phyloP scores from a whole-genome alignment of 2,113 vertebrate species.

The Sorex fumeus region DNA sequence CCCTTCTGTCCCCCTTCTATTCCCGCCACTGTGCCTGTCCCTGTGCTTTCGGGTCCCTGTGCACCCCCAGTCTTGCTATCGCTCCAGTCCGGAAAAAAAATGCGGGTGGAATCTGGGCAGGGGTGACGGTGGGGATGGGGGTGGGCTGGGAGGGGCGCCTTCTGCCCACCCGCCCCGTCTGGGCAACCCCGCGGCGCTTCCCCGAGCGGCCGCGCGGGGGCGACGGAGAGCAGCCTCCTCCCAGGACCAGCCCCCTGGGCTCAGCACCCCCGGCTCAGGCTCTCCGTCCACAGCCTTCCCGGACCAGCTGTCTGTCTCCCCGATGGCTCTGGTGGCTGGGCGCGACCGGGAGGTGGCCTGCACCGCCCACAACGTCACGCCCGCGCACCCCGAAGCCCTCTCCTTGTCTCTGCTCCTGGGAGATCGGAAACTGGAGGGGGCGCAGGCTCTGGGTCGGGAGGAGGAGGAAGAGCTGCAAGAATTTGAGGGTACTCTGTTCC shows the following conservation, averaged over 20 bases:
- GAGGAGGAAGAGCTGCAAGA: slow-evolving; percentile 50
- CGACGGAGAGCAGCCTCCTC: too few species aligned
- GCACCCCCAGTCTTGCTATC: too few species aligned
- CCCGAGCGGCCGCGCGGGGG: too few species aligned
- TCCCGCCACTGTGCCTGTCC: neutral
- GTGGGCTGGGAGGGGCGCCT: too few species aligned
- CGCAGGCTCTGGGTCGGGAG: fast-evolving
- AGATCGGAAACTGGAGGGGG: neutral
- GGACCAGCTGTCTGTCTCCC: slow-evolving; percentile 73
- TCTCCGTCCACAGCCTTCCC: slow-evolving; percentile 84
- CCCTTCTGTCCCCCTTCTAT: too few species aligned
- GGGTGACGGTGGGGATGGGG: too few species aligned
- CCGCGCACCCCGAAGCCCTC: fast-evolving
- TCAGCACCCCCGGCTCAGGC: neutral
- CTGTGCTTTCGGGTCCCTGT: too few species aligned
- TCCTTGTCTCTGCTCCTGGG: slow-evolving; percentile 83
- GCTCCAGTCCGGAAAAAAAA: too few species aligned
- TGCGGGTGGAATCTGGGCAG: too few species aligned
- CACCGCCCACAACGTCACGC: slow-evolving; percentile 50
- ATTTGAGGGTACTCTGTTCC: slow-evolving; percentile 58
- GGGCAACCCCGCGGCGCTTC: too few species aligned
- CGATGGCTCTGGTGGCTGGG: fast-evolving
- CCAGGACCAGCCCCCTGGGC: neutral
- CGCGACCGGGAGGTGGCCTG: slow-evolving; percentile 72
- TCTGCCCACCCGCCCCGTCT: too few species aligned